Evolutionary conservation across 2,113 vertebrate species (phyloP).

Genomic region (Talpa occidentalis): DNA sequence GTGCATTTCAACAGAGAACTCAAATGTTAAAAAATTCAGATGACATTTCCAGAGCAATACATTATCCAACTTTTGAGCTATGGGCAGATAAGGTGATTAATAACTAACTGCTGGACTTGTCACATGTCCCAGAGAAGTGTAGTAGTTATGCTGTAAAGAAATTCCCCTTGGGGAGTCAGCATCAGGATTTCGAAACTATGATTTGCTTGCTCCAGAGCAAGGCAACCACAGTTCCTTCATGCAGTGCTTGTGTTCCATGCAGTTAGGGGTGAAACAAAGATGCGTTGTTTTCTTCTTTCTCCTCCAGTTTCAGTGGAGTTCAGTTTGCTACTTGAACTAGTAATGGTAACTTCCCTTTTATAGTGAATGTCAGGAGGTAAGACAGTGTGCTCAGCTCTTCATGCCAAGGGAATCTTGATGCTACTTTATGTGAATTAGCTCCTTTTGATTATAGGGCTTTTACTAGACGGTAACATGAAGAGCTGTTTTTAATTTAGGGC

Average conservation of each 20-base stretch:
- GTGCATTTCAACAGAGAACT: slow-evolving; percentile 35
- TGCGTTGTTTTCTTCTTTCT: not conserved
- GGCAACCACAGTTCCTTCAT: not conserved
- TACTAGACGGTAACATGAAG: not conserved
- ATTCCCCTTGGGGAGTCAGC: not conserved
- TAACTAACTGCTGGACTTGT: not conserved
- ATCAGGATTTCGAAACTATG: not conserved
- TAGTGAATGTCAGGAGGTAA: not conserved
- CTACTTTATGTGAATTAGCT: not conserved
- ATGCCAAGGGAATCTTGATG: not conserved
- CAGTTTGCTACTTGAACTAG: not conserved
- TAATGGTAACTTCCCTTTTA: not conserved
- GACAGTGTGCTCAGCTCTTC: not conserved
- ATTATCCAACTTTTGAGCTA: slow-evolving; percentile 53
- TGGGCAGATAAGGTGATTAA: slow-evolving; percentile 3
- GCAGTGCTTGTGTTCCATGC: not conserved
- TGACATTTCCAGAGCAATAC: slow-evolving; percentile 62
- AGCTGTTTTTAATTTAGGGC: slow-evolving; percentile 22
- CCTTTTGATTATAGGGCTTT: not conserved
- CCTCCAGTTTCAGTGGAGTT: not conserved
- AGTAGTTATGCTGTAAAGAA: not conserved
- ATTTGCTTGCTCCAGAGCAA: not conserved
- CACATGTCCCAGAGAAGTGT: not conserved
- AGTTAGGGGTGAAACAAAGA: not conserved
- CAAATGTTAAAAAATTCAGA: slow-evolving; percentile 39